Evolutionary conservation across 2,113 vertebrate genomes (phyloP), one percentile per base, ranked within the genome.

Genomic region (Tychaedon coryphoeus): DNA sequence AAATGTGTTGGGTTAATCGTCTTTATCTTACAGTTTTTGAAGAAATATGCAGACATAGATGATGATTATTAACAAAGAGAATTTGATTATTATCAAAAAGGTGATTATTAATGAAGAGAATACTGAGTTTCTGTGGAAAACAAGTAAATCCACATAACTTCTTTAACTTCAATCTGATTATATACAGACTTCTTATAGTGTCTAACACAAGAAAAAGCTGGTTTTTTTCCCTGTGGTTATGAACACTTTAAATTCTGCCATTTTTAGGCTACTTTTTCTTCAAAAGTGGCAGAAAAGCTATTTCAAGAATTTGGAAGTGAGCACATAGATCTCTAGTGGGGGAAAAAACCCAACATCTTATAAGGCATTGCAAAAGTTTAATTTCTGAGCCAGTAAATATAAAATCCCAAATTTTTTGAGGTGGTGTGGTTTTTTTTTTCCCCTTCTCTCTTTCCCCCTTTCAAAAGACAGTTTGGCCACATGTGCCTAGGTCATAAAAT

Each of bases 251-350:
- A 56, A 14, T 47, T 5, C 15, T 73, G 43, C 19, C 3, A 2
- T 16, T 73, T 78, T 90, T 45, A 40, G 74, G 34, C 43, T 54
- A 42, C 8, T 87, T 84, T 79, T 82, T 86, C 33, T 57, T 53
- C 83, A 57, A 79, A 96, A 88, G 54, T 64, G 33, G 54, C 50
- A 73, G 2, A 36, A 96, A 94, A 77, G 53, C 75, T 86, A 51
- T 92, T 97, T 48, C 31, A 83, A 93, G 71, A 71, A 94, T 95
- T 64, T 89, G 85, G 65, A 97, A 87, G 82, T 79, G 67, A 65
- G 77, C 88, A 65, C 26, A 48, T 29, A 73, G 36, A 42, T 86
- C 48, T 85, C n/a, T 73, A 81, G 62, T 94, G 47, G 47, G 92
- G 36, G 19, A 19, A 83, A 51, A 67, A 51, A 40, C 2, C 0